These are phyloP conservation scores for Littorina saxatilis DNA, from an alignment of 1,140 invertebrate genomes.

Conservation along the genomic window DNA sequence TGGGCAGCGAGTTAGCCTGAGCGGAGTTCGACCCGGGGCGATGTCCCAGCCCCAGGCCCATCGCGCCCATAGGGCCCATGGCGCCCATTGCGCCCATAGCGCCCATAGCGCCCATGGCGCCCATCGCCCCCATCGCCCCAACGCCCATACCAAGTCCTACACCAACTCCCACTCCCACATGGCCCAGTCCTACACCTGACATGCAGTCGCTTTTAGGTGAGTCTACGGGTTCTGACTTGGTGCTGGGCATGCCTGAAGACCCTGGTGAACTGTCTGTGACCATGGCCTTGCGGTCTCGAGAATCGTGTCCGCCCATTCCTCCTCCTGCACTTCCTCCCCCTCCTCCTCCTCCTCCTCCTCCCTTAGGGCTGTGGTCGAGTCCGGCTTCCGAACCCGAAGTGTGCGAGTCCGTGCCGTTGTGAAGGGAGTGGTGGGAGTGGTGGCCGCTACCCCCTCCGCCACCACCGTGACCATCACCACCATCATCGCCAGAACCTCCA, in stretches of 20 bases:
- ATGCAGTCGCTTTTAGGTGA: conserved; percentile 53
- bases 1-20: conserved; percentile 53
- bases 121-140: conserved; percentile 12
- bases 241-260: conserved; percentile 24
- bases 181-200: conserved; percentile 23
- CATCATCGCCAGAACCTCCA: not conserved
- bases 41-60: not conserved
- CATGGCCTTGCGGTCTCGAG: conserved; percentile 25
- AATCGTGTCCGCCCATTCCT: not conserved
- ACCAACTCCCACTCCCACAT: conserved; percentile 30
- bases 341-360: conserved; percentile 32
- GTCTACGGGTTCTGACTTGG: conserved; percentile 65
- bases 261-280: conserved; percentile 13
- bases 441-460: not conserved
- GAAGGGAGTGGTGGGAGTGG: conserved; percentile 29
- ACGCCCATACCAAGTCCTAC: conserved; percentile 24
- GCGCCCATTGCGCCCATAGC: not conserved
- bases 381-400: not conserved
- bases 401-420: conserved; percentile 37
- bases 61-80: conserved; percentile 12
- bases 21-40: not conserved
- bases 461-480: not conserved
- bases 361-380: conserved; percentile 40
- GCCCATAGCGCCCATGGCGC: conserved; percentile 23
- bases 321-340: not conserved